phyloP scores from a whole-genome alignment of 2,888 invertebrate species.

The Drosophila kuntzei region DNA sequence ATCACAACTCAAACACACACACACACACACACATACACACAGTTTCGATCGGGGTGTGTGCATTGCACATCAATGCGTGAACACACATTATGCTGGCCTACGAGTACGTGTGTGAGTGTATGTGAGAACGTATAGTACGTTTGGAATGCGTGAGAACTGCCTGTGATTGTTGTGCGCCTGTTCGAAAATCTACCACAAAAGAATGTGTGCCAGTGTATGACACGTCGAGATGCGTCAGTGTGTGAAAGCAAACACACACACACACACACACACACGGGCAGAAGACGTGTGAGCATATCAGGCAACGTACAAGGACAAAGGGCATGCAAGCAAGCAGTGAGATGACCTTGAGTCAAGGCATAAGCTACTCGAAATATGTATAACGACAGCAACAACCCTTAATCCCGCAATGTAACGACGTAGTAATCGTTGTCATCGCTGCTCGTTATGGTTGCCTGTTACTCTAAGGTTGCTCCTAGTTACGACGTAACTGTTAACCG shows the following conservation, averaged over 20 bases:
- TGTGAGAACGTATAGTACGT: constrained; percentile 22
- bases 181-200: constrained; percentile 80
- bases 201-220: constrained; percentile 81
- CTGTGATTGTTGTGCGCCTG: constrained; percentile 70
- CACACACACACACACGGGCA: constrained; percentile 7
- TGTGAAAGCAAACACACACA: constrained; percentile 34
- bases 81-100: constrained; percentile 19
- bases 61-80: constrained; percentile 28
- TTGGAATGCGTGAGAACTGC: constrained; percentile 16
- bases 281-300: constrained; percentile 20
- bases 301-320: constrained; percentile 34
- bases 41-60: constrained; percentile 20
- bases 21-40: neutral
- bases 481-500: constrained; percentile 85
- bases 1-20: constrained; percentile 6
- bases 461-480: constrained; percentile 85
- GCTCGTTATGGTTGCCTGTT: constrained; percentile 78
- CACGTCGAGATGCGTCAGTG: constrained; percentile 48
- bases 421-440: constrained; percentile 72
- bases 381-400: constrained; percentile 41
- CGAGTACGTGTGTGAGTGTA: constrained; percentile 8
- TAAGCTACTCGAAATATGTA: constrained; percentile 17
- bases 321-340: constrained; percentile 25
- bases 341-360: constrained; percentile 60
- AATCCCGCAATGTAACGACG: constrained; percentile 75